Evolutionary conservation across 2,113 vertebrate species (phyloP), one percentile per base, ranked within the genome.

Genomic region (Silurus glanis): DNA sequence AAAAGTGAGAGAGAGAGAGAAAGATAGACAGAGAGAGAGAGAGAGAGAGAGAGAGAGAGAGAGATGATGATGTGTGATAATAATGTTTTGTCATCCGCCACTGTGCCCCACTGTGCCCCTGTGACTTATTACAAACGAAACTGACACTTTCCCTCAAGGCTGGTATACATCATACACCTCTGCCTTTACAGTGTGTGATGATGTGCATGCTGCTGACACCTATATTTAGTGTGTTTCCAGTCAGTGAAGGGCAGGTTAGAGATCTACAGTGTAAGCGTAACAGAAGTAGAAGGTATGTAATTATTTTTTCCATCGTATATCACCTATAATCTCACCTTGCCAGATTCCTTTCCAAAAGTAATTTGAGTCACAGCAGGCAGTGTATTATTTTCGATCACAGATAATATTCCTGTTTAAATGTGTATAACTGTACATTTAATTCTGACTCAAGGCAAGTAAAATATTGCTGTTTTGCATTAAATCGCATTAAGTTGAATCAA

Each of bases 191-290:
- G 84, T 83, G 81, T 78, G 90, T 87, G 90, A 90, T 91, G 89
- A 92, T 90, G 89, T 89, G 85, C 90, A 85, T 90, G 87, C 87
- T 55, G 66, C 80, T 67, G 72, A 84, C 37, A 66, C 59, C 92
- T 93, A 92, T 92, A 94, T 94, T 83, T 94, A 92, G 93, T 85
- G 75, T 59, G 51, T 87, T 92, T 91, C 91, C 91, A 91, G 93
- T 93, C 90, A 56, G 23, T 56, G 88, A 91, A 92, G 93, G 93
- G 89, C 89, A 23, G 61, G 80, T 47, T 80, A 80, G 82, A 83
- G 86, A 90, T 90, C 83, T 51, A 71, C 49, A 58, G 80, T 74
- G 84, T 88, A 87, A 88, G 88, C 71, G 72, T 88, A 80, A 91
- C 86, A 69, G 85, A 72, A 88, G 80, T 74, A 66, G 25, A 61